phyloP scores from a whole-genome alignment of 2,113 vertebrate species.

The Entosphenus tridentatus region DNA sequence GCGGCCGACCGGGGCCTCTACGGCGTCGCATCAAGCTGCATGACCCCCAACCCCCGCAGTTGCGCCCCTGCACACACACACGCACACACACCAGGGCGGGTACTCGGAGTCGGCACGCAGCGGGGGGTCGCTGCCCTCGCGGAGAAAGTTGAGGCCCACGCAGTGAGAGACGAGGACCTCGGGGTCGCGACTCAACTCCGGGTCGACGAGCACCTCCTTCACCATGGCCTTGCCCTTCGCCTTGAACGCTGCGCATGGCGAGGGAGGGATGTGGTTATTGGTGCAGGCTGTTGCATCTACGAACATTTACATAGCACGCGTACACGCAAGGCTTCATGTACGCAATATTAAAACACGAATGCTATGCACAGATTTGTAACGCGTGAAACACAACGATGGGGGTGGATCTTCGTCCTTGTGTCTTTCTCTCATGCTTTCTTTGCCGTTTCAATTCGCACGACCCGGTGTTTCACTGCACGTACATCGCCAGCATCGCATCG shows the following conservation, averaged over 20 bases:
- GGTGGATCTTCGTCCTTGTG: background rate
- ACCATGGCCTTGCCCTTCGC: conserved; percentile 28
- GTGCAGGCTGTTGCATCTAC: background rate
- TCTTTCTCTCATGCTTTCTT: too few species aligned
- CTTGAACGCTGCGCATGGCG: conserved; percentile 25
- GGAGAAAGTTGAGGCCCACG: conserved; percentile 55
- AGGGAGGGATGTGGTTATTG: background rate
- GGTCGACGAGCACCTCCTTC: conserved; percentile 37
- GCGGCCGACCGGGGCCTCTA: too few species aligned
- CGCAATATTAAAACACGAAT: background rate
- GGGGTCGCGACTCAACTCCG: conserved; percentile 59
- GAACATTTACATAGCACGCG: background rate
- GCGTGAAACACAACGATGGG: background rate
- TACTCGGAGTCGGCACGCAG: conserved; percentile 42
- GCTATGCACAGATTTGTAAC: background rate
- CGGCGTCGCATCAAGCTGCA: too few species aligned
- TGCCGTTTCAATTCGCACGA: too few species aligned
- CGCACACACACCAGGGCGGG: conserved; percentile 45
- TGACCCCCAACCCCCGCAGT: too few species aligned
- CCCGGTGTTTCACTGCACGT: too few species aligned
- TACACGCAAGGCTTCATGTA: background rate
- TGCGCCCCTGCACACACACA: conserved; percentile 17
- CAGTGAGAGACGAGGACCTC: conserved; percentile 32
- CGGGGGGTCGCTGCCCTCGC: conserved; percentile 44
- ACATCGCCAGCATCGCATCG: too few species aligned